These are phyloP conservation scores for Oryzias melastigma DNA, from an alignment of 2,113 vertebrate genomes.

Conservation along the genomic window DNA sequence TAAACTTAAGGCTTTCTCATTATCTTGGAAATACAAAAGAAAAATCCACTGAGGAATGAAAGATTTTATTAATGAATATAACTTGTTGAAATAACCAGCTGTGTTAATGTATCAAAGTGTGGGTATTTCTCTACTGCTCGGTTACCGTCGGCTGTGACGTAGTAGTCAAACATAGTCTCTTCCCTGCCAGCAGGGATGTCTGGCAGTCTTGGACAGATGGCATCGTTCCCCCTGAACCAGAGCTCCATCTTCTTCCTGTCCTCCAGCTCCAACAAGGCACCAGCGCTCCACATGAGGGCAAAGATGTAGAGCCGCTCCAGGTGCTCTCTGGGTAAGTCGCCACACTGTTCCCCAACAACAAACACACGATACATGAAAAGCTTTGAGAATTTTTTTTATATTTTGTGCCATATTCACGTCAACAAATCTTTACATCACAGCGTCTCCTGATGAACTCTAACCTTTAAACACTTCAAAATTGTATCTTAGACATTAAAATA, in stretches of 20 bases:
- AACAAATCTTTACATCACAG: too few species aligned
- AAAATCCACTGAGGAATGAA: neutral
- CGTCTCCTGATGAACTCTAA: too few species aligned
- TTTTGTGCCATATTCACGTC: too few species aligned
- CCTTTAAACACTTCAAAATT: too few species aligned
- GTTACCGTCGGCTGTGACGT: constrained; percentile 85
- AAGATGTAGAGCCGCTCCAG: constrained; percentile 90
- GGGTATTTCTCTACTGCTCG: neutral
- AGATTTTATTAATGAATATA: neutral
- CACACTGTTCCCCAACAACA: constrained; percentile 82
- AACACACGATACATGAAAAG: neutral
- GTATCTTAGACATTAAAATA: too few species aligned
- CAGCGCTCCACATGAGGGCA: constrained; percentile 93
- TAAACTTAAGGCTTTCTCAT: neutral
- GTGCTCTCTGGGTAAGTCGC: constrained; percentile 79
- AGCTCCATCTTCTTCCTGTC: constrained; percentile 85
- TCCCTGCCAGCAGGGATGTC: constrained; percentile 69
- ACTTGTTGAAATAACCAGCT: neutral
- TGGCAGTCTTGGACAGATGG: constrained; percentile 80
- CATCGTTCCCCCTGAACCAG: constrained; percentile 81
- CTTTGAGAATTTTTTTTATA: too few species aligned
- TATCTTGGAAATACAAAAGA: neutral
- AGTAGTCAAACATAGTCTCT: constrained; percentile 89
- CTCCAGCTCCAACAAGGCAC: constrained; percentile 85
- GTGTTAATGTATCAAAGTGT: neutral